Conservation (phyloP, 2,797 vertebrate genomes). For the Discoglossus pictus region DNA sequence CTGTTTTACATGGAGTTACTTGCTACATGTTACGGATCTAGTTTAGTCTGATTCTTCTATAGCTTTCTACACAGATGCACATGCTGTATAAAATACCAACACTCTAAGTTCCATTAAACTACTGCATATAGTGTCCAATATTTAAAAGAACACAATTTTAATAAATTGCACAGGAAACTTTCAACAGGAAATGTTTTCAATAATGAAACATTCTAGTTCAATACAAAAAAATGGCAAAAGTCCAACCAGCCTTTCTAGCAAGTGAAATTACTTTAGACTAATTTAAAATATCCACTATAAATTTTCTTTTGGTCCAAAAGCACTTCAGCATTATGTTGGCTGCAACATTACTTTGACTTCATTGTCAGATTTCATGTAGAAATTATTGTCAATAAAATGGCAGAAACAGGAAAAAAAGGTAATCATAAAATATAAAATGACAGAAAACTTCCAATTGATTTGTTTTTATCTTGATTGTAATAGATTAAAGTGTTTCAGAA, state of each 20-base stretch:
- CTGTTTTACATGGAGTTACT: too few species aligned
- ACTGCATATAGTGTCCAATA: background rate
- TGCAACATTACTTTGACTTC: slow-evolving; percentile 5
- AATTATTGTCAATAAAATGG: slow-evolving; percentile 9
- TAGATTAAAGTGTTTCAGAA: slow-evolving; percentile 48
- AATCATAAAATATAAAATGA: slow-evolving; percentile 42
- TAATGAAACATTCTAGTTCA: slow-evolving; percentile 34
- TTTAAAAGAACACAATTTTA: slow-evolving; percentile 18
- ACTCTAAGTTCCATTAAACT: too few species aligned
- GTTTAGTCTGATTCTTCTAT: too few species aligned
- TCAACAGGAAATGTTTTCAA: slow-evolving; percentile 27
- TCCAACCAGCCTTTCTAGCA: slow-evolving; percentile 32
- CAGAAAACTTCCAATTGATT: slow-evolving; percentile 35
- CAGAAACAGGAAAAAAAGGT: background rate
- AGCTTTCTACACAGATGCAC: too few species aligned
- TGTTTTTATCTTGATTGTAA: slow-evolving; percentile 42
- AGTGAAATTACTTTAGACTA: slow-evolving; percentile 16
- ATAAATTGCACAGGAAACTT: slow-evolving; percentile 12
- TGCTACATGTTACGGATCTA: too few species aligned
- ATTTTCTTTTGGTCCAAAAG: background rate
- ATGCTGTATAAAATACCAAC: too few species aligned
- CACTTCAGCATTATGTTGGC: slow-evolving; percentile 15
- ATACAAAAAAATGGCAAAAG: slow-evolving; percentile 30
- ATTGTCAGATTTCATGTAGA: slow-evolving; percentile 11
- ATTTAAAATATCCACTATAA: background rate